Evolutionary conservation across 2,888 invertebrate species (phyloP).

Genomic region (Alloplasta piceator): DNA sequence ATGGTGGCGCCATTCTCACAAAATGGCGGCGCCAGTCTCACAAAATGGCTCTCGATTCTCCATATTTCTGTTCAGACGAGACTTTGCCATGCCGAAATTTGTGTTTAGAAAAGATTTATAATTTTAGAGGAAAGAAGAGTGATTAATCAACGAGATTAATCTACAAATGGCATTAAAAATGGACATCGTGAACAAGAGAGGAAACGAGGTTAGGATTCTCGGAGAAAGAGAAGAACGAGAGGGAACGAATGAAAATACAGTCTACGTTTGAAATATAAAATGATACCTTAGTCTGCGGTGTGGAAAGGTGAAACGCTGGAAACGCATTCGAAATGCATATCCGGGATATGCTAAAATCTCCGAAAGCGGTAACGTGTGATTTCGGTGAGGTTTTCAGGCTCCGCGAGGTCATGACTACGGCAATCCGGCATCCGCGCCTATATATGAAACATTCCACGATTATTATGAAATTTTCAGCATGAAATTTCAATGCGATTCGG

Average conservation of each 20-base stretch:
- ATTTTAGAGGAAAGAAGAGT: no score
- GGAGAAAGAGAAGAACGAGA: conserved; percentile 8
- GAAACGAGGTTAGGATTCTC: conserved; percentile 4
- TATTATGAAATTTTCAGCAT: no score
- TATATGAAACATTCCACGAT: background rate
- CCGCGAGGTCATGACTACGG: conserved; percentile 68
- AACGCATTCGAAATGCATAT: conserved; percentile 68
- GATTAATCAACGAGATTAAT: no score
- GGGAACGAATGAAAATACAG: conserved; percentile 19
- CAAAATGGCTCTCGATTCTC: no score
- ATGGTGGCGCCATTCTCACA: no score
- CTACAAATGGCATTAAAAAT: no score
- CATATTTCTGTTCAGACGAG: no score
- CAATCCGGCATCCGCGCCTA: conserved; percentile 55
- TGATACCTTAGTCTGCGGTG: conserved; percentile 28
- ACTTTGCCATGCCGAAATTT: no score
- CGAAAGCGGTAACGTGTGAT: conserved; percentile 64
- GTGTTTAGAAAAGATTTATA: no score
- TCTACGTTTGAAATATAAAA: conserved; percentile 42
- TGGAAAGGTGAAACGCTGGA: conserved; percentile 47
- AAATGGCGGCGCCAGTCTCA: no score
- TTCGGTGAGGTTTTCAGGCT: conserved; percentile 58
- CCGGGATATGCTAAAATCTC: conserved; percentile 70
- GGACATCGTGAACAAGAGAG: background rate
- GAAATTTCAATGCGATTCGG: no score